Conservation (phyloP, 2,797 vertebrate species). For the Chrosomus eos region DNA sequence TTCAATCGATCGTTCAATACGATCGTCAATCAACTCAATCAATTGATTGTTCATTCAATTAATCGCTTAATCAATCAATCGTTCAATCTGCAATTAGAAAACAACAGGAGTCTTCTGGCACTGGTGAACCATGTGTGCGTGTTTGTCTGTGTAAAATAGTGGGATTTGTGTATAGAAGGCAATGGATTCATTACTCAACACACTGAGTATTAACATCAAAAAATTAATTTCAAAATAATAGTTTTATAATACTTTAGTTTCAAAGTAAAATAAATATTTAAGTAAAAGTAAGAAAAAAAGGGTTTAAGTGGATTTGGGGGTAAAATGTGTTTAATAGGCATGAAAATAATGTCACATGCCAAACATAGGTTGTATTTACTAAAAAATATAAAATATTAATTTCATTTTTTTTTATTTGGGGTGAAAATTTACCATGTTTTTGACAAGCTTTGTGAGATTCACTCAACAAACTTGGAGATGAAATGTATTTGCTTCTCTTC, state of each 20-base stretch:
- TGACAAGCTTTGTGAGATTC: not conserved
- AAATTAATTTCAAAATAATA: no score
- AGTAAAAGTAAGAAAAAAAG: not conserved
- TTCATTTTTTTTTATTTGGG: no score
- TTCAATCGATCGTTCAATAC: no score
- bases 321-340: not conserved
- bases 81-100: not conserved
- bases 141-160: conserved; percentile 14
- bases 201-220: no score
- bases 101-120: not conserved
- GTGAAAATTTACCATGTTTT: not conserved
- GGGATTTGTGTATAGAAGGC: conserved; percentile 26
- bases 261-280: not conserved
- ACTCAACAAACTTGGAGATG: not conserved
- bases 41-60: no score
- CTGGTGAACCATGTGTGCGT: not conserved
- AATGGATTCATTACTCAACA: conserved; percentile 53
- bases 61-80: not conserved
- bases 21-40: no score
- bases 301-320: not conserved
- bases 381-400: not conserved
- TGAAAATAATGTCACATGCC: not conserved
- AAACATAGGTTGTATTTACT: not conserved
- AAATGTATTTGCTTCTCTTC: not conserved
- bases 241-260: no score